Evolutionary conservation across 2,113 vertebrate genomes (phyloP).

Genomic region (Chionomys nivalis): DNA sequence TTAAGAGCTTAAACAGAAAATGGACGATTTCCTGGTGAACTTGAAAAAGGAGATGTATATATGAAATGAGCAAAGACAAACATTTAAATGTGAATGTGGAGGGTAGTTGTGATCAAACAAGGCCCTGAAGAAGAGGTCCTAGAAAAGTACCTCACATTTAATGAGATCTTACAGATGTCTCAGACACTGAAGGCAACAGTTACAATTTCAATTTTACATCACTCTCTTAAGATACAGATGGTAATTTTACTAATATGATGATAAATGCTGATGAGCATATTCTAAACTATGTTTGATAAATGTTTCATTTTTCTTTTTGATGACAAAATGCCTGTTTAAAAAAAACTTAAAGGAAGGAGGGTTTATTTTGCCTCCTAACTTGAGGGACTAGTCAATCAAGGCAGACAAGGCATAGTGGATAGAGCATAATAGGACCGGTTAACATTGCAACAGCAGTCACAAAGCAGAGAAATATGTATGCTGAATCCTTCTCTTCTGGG

Average conservation of each 20-base stretch:
- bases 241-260: neutral
- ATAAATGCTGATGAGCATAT: neutral
- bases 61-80: neutral
- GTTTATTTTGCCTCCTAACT: neutral
- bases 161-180: neutral
- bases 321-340: neutral
- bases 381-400: neutral
- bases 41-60: neutral
- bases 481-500: too few relatives aligned
- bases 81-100: neutral
- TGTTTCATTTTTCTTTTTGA: neutral
- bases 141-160: neutral
- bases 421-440: too few relatives aligned
- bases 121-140: neutral
- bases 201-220: neutral
- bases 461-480: neutral
- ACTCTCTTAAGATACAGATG: neutral
- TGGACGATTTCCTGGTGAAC: neutral
- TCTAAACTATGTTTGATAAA: neutral
- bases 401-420: neutral
- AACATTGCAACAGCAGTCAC: neutral
- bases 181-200: neutral
- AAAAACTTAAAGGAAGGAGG: neutral
- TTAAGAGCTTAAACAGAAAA: constrained; percentile 7
- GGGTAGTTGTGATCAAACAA: neutral